Evolutionary conservation across 2,797 vertebrate species (phyloP), one percentile per base, ranked within the genome.

Genomic region (Etheostoma nigrum): DNA sequence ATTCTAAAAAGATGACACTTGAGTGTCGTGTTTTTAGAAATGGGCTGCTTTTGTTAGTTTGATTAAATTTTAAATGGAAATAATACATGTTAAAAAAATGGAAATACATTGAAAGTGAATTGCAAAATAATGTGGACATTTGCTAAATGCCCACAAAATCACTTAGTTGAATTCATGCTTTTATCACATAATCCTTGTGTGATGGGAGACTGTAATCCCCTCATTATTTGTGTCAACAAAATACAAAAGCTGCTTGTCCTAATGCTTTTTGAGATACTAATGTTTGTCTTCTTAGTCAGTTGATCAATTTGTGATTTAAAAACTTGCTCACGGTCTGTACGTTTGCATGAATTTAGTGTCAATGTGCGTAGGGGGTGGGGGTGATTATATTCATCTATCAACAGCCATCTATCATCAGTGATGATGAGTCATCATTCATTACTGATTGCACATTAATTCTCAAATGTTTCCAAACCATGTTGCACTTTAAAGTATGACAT

Each of bases 141-240:
- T 58, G 25, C 63, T 79, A 64, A 88, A 86, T 60, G 47, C 51
- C 63, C 68, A 65, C 48, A 53, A 69, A 85, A 64, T 59, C 68
- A 45, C 69, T 71, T 75, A 63, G 70, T 59, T 58, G 57, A 72
- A 82, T 75, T 79, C 45, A 68, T 67, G 62, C 76, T 78, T 81
- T 90, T 76, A 73, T 80, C 65, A 3, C 67, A 19, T 90, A 88
- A 90, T 88, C 88, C 86, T 77, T 84, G 62, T 72, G 78, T 76
- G 83, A 84, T 48, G 59, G 77, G 59, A 74, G 60, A 49, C 71
- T 60, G 66, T 92, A 90, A 93, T 90, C 86, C 84, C 74, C 83
- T 86, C 84, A 83, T 93, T 90, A 90, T 87, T 77, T 80, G 69
- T 78, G 79, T 78, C 74, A 78, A 73, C 83, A 63, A 66, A 70